phyloP scores from a whole-genome alignment of 2,888 invertebrate species.

The Syrista parreyssii region DNA sequence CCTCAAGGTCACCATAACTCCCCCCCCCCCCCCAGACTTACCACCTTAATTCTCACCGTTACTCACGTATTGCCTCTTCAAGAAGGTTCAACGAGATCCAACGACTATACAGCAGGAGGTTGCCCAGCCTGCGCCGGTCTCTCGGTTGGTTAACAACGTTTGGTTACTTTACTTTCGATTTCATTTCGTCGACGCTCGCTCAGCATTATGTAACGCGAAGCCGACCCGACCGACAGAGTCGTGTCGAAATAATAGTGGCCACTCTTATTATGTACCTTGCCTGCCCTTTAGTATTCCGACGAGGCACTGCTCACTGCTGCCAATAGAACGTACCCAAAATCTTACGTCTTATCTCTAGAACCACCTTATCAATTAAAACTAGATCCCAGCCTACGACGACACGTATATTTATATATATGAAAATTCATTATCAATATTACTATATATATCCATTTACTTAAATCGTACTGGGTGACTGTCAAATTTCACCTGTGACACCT shows the following conservation, averaged over 20 bases:
- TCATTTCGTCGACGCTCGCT: constrained; percentile 56
- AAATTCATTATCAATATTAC: neutral
- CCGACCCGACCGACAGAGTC: constrained; percentile 48
- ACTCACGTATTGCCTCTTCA: neutral
- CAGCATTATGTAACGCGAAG: constrained; percentile 46
- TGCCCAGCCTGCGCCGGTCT: constrained; percentile 24
- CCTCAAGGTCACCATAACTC: neutral
- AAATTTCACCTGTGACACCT: neutral
- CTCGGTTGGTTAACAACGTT: constrained; percentile 32
- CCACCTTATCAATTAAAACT: neutral
- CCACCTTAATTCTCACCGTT: neutral
- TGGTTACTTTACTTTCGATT: constrained; percentile 62
- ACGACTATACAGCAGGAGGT: constrained; percentile 23
- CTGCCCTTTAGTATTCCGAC: constrained; percentile 31
- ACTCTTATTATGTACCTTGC: constrained; percentile 56
- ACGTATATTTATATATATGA: neutral
- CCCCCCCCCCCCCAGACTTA: neutral
- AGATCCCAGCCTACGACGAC: neutral
- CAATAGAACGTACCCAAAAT: constrained; percentile 17
- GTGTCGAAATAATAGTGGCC: constrained; percentile 64
- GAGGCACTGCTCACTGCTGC: constrained; percentile 16
- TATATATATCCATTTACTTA: neutral
- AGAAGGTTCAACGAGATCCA: neutral
- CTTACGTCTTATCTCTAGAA: constrained; percentile 3
- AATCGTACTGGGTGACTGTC: neutral